A percentile compares a stretch with the other conserved stretches of the same genome.
phyloP scores from a whole-genome alignment of 2,797 vertebrate species.

The Leucoraja ocellata region DNA sequence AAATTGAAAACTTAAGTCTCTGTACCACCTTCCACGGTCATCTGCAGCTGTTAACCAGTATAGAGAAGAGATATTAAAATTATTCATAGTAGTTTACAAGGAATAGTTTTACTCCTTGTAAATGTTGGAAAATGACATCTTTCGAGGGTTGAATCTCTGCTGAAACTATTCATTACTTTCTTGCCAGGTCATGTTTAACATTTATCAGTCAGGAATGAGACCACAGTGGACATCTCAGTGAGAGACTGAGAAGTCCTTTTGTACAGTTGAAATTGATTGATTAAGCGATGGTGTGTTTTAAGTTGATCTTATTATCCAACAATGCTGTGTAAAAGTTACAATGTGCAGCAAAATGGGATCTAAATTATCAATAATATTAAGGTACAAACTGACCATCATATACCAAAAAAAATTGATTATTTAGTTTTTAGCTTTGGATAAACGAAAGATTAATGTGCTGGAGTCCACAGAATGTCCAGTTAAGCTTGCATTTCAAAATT shows the following conservation, averaged over 20 bases:
- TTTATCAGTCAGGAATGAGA: not conserved
- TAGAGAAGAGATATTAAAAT: not conserved
- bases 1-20: not conserved
- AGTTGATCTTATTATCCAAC: not conserved
- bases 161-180: not conserved
- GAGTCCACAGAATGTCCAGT: not conserved
- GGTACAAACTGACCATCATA: not conserved
- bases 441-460: not conserved
- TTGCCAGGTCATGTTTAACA: not conserved
- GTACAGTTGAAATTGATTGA: not conserved
- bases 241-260: not conserved
- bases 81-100: not conserved
- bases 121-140: not conserved
- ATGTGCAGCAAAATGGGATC: not conserved
- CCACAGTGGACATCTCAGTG: not conserved
- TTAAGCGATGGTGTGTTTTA: not conserved
- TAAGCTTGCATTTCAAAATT: not conserved
- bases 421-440: not conserved
- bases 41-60: not conserved
- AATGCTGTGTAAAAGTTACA: not conserved
- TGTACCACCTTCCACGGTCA: not conserved
- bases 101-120: not conserved
- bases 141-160: not conserved
- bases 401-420: not conserved
- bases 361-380: not conserved